Base-by-base conservation (phyloP, 92 coral and sea anemone genomes). In the Epizoanthus ramosus region DNA sequence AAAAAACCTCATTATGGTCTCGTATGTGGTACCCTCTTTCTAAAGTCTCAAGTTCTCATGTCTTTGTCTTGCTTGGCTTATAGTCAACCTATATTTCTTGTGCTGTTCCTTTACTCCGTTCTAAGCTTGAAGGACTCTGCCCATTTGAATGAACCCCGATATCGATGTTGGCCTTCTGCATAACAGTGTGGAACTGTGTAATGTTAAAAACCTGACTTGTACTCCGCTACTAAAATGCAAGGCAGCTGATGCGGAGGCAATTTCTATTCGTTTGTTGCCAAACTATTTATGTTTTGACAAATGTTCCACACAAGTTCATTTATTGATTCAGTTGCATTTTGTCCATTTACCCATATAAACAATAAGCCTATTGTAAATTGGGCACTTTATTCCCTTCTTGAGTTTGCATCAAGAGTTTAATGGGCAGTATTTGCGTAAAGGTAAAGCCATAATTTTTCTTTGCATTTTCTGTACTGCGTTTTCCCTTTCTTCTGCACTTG, bases 401-500 rank as follows among this genome's bases (percentile, higher is more conserved):
- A 57, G 71, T 54, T 63, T 84, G 81, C 91, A 88, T 82, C 88
- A 84, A 16, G 80, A 84, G 24, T 88, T 85, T 50, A 17, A 23
- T 61, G 90, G 90, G 81, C 87, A 82, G 79, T 61, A 82, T 41
- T 22, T n/a, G n/a, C n/a, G 66, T 22, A 43, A 69, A 22, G 84
- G 85, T 15, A 75, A 85, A 69, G 88, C 88, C 15, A 58, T 88
- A 15, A 84, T 79, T 47, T 66, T 73, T 18, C 23, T 63, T 64
- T 85, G 89, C 86, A 80, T 80, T 23, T 68, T 60, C 9, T 68
- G 43, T 28, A 85, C 79, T 33, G 88, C 88, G 5, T 54, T 60
- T 18, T 85, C 88, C 57, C 73, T 57, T 24, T 79, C 66, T 2
- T 57, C 17, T 24, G 71, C 18, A 22, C 60, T 63, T 8, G 56